Evolutionary conservation across 53 echinoderm and acorn worm genomes (phyloP), one percentile per base, ranked within the genome.

Genomic region (Apostichopus leukothele): DNA sequence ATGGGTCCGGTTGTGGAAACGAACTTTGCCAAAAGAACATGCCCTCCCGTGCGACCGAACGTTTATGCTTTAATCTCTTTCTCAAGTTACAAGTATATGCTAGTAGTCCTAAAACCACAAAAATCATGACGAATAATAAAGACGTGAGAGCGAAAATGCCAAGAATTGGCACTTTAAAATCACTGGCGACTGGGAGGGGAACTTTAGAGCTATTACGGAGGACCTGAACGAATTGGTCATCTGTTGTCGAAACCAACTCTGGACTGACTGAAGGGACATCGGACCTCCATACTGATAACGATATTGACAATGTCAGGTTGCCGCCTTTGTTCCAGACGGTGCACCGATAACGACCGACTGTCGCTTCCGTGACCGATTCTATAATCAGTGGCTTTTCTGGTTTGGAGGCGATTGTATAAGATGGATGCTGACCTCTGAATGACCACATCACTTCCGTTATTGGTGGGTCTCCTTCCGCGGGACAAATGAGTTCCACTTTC

Each of bases 321-420:
- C 88, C 88, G 21, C 88, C 88, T 75, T 87, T 87, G 53, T 75
- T 87, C 88, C 88, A 87, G 50, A 75, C 88, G 13, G 88, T 87
- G 53, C 88, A 87, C 88, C 88, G 68, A n/a, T 87, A 87, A 11
- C 75, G 74, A 8, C 88, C 88, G 1, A 75, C 75, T 16, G 88
- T 87, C 27, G 88, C 88, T 55, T 87, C 88, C 0, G 74, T 74
- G 1, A 87, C 74, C 8, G 74, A 53, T 53, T 87, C 74, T 20
- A 87, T 87, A 9, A 75, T 87, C 52, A 87, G 55, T 20, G 88
- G 88, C 51, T 75, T 87, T 16, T 87, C 88, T n/a, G 88, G 88
- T 55, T 75, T 87, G 51, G 88, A 75, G 4, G 75, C 74, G 1
- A 87, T 75, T 25, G 88, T 87, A 52, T 87, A 87, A 55, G 88